Evolutionary conservation across 2,888 invertebrate species (phyloP).

Genomic region (Timema podura): DNA sequence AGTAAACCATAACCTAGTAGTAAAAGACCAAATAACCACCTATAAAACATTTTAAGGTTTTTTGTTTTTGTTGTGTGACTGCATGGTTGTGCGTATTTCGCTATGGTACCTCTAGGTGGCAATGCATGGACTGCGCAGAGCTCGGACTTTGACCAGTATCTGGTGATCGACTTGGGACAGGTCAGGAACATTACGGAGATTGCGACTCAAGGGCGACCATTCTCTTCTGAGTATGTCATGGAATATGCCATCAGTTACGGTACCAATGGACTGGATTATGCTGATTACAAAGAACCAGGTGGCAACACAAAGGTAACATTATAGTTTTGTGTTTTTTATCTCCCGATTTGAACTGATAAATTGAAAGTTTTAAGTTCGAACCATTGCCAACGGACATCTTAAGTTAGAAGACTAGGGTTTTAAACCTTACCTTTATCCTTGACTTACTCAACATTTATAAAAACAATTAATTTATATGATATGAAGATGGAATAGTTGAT

Average conservation of each 20-base stretch:
- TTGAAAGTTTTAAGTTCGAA: no score
- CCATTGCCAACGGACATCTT: no score
- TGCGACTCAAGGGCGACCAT: constrained; percentile 84
- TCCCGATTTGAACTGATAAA: not conserved
- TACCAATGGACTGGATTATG: constrained; percentile 83
- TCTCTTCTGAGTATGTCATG: constrained; percentile 86
- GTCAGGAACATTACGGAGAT: constrained; percentile 86
- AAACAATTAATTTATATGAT: no score
- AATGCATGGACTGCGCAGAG: constrained; percentile 89
- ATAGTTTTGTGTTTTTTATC: not conserved
- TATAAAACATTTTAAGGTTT: not conserved
- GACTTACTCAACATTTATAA: no score
- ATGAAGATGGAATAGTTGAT: no score
- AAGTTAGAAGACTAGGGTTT: no score
- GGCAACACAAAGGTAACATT: constrained; percentile 78
- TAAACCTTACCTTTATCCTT: no score
- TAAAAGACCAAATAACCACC: not conserved
- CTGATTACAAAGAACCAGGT: constrained; percentile 83
- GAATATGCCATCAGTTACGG: constrained; percentile 94
- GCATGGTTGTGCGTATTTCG: constrained; percentile 31
- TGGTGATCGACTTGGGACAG: constrained; percentile 83
- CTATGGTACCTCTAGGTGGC: constrained; percentile 57
- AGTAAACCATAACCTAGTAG: not conserved
- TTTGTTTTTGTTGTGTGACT: constrained; percentile 1
- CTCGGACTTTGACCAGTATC: constrained; percentile 89